Evolutionary conservation across 2,888 invertebrate genomes (phyloP), one percentile per base, ranked within the genome.

Genomic region (Cryptocheilus praepositus): DNA sequence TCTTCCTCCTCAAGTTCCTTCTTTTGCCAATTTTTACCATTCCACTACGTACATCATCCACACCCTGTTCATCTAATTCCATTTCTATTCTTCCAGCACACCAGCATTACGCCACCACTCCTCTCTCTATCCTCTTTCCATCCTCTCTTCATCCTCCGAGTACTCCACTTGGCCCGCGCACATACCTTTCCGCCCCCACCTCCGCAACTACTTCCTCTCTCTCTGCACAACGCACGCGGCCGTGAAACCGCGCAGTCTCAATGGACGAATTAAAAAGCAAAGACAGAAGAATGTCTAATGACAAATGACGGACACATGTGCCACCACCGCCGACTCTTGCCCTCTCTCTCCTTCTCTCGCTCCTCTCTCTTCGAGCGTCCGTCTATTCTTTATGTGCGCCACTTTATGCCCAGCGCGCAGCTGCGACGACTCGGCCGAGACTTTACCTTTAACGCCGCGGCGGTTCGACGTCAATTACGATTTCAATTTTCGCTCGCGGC

Each of bases 251-350:
- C 61, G 61, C 45, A 63, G 68, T 71, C 74, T 73, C 71, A 73
- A 81, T 79, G 77, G 79, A 72, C 79, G 79, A 80, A 80, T 81
- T 81, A 81, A 82, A 81, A 81, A 78, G 80, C 77, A 71, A 77
- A 75, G 79, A 83, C 76, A 76, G 79, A 80, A 81, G 81, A 84
- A 79, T 77, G 78, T 79, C 80, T 77, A 83, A 80, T 85, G 83
- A 85, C 82, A 82, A 83, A 85, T 81, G 85, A 84, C 78, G 76
- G 78, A 83, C 85, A 81, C 81, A 83, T 82, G 84, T 81, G 81
- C 71, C 67, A 64, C 68, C 49, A 49, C 49, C 49, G 49, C 18
- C 25, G 25, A 2, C 25, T 18, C 49, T n/a, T 8, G 1, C 49
- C 2, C 49, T n/a, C 18, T n/a, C 49, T 11, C 49, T 49, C 49